These are phyloP conservation scores for Ladona fulva DNA, from an alignment of 1,140 invertebrate species.

Conservation along the genomic window DNA sequence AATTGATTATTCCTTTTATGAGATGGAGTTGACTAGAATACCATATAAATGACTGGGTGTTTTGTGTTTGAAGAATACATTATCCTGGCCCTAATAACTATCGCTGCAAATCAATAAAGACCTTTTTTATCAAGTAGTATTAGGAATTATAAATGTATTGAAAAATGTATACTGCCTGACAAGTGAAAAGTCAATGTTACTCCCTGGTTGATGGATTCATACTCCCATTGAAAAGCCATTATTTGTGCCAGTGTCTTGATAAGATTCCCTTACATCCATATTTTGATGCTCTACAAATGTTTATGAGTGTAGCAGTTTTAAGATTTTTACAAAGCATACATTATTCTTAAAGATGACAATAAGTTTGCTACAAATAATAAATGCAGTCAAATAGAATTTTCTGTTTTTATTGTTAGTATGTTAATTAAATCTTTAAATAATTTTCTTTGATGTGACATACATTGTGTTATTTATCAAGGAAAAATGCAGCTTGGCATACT, in stretches of 20 bases:
- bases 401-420: not conserved
- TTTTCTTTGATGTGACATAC: too few species aligned
- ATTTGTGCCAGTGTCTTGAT: slow-evolving; percentile 9
- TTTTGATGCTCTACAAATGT: not conserved
- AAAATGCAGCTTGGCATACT: too few species aligned
- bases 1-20: too few species aligned
- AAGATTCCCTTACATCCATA: not conserved
- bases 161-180: not conserved
- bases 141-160: not conserved
- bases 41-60: not conserved
- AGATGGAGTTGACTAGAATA: too few species aligned
- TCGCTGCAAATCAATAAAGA: not conserved
- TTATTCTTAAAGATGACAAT: slow-evolving; percentile 4
- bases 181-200: slow-evolving; percentile 2
- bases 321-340: not conserved
- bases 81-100: not conserved
- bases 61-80: not conserved
- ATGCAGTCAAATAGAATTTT: not conserved
- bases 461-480: too few species aligned
- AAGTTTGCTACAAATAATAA: not conserved
- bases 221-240: not conserved
- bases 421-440: too few species aligned
- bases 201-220: not conserved
- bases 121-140: not conserved
- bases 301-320: not conserved